Conservation (phyloP, 2,797 vertebrate genomes). For the Morus bassanus region DNA sequence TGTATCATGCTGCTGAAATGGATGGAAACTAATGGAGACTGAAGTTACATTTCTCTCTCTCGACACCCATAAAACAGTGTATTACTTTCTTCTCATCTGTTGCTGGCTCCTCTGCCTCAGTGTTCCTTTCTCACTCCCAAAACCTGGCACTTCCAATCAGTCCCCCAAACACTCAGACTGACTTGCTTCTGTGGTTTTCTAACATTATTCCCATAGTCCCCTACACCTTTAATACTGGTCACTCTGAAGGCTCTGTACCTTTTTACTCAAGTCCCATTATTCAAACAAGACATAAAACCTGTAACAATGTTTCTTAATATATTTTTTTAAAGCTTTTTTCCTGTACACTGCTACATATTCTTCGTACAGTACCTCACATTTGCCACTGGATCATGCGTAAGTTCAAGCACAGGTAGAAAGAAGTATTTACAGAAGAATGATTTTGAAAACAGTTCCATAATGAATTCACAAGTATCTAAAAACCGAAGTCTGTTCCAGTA, state of each 20-base stretch:
- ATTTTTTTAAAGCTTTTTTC: neutral
- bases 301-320: conserved; percentile 15
- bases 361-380: conserved; percentile 87
- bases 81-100: neutral
- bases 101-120: neutral
- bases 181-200: neutral
- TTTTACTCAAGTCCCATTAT: neutral
- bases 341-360: neutral
- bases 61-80: neutral
- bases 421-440: conserved; percentile 96
- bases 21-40: neutral
- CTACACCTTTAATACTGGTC: neutral
- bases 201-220: neutral
- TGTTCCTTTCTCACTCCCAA: neutral
- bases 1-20: neutral
- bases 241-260: neutral
- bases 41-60: neutral
- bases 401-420: conserved; percentile 87
- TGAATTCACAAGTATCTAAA: conserved; percentile 93
- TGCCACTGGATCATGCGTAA: conserved; percentile 92
- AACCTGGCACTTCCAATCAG: rapidly evolving
- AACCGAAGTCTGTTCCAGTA: conserved; percentile 94
- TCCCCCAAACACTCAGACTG: neutral
- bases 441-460: conserved; percentile 92
- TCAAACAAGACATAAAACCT: neutral